phyloP scores from a whole-genome alignment of 1,140 invertebrate genomes.

The Helicoverpa zea region DNA sequence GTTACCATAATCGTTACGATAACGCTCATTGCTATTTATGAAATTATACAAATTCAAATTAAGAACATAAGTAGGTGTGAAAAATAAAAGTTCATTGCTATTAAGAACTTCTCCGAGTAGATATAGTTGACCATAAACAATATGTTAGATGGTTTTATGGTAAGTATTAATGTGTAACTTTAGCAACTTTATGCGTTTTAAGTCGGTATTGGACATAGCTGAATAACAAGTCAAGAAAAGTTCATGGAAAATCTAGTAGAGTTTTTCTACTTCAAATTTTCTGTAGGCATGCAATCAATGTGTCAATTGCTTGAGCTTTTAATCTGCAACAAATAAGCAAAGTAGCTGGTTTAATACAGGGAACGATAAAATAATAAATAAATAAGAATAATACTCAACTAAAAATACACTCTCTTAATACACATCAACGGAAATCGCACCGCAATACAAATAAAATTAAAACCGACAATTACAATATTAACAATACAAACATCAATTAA shows the following conservation, averaged over 20 bases:
- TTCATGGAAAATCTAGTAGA: no score
- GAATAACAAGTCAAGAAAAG: no score
- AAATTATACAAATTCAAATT: conserved; percentile 19
- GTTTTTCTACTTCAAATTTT: no score
- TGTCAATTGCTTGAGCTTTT: no score
- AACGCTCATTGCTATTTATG: background rate
- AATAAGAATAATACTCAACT: conserved; percentile 2
- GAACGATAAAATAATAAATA: background rate
- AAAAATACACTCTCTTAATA: background rate
- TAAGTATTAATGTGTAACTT: no score
- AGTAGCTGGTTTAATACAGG: no score
- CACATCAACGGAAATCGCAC: background rate
- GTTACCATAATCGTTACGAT: background rate
- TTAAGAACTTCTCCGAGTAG: background rate
- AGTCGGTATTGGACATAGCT: no score
- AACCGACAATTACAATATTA: conserved; percentile 27
- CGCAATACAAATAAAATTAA: conserved; percentile 9
- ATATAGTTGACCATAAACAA: no score
- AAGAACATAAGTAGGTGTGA: background rate
- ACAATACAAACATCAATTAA: conserved; percentile 33
- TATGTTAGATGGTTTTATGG: no score
- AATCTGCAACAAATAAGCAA: no score
- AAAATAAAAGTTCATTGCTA: background rate
- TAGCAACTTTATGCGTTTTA: no score
- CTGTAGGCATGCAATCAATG: no score